These are phyloP conservation scores for Phymastichus coffea DNA, from an alignment of 1,140 invertebrate genomes.

Conservation along the genomic window DNA sequence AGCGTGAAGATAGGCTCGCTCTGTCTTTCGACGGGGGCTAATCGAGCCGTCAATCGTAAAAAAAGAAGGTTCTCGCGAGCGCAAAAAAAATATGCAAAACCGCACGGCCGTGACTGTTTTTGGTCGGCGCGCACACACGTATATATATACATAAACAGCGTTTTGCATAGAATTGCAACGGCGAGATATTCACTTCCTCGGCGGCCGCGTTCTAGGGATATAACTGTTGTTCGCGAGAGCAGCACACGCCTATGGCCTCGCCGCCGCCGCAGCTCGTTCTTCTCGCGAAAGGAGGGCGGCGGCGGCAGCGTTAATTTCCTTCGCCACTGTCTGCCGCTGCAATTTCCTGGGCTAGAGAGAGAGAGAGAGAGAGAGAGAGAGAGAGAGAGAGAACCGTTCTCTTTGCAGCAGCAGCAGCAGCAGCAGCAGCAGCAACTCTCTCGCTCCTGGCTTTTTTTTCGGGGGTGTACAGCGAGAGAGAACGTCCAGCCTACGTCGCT, in stretches of 20 bases:
- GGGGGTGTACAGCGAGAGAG: too few species aligned
- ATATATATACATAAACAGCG: conserved; percentile 16
- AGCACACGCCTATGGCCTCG: conserved; percentile 10
- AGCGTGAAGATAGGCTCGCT: too few species aligned
- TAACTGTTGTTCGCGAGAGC: conserved; percentile 16
- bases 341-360: conserved; percentile 6
- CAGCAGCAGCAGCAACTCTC: too few species aligned
- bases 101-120: background rate
- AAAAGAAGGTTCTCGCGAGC: too few species aligned
- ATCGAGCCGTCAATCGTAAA: too few species aligned
- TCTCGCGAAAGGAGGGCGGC: conserved; percentile 23
- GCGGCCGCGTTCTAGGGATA: conserved; percentile 9
- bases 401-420: too few species aligned
- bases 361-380: background rate
- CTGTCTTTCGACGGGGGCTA: too few species aligned
- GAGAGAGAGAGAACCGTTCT: background rate
- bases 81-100: too few species aligned
- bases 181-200: background rate
- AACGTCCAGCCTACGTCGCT: too few species aligned
- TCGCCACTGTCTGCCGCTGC: background rate
- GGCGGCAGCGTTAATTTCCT: conserved; percentile 26
- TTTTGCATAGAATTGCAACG: conserved; percentile 21
- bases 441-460: too few species aligned
- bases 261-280: background rate
- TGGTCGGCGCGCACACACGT: background rate